These are phyloP conservation scores for Paracyclopina nana DNA, from an alignment of 1,140 invertebrate species.

Conservation along the genomic window DNA sequence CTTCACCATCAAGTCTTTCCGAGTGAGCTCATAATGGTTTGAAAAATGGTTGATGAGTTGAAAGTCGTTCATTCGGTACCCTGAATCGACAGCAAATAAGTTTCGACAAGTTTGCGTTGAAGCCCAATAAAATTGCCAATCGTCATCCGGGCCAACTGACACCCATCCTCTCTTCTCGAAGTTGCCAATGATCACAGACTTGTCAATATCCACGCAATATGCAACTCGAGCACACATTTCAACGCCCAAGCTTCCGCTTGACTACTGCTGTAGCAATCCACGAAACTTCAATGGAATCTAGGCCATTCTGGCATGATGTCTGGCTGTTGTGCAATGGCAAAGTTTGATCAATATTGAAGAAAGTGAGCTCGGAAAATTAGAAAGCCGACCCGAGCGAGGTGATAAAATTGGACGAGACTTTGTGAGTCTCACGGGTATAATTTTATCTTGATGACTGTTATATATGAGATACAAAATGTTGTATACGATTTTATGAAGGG, in stretches of 20 bases:
- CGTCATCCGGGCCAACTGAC: conserved; percentile 72
- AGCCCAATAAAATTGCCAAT: conserved; percentile 88
- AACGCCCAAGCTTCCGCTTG: neutral
- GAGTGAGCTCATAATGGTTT: conserved; percentile 81
- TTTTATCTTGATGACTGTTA: too few relatives aligned
- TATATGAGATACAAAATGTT: too few relatives aligned
- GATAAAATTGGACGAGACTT: too few relatives aligned
- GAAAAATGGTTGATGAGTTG: conserved; percentile 71
- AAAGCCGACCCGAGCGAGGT: too few relatives aligned
- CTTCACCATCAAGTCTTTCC: conserved; percentile 84
- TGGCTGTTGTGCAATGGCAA: too few relatives aligned
- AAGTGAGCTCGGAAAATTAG: too few relatives aligned
- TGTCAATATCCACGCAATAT: conserved; percentile 80
- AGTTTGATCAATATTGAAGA: too few relatives aligned
- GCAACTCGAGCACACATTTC: conserved; percentile 32
- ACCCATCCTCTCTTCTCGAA: conserved; percentile 82
- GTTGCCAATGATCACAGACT: conserved; percentile 80
- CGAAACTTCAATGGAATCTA: too few relatives aligned
- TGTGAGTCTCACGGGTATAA: too few relatives aligned
- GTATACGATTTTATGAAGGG: too few relatives aligned
- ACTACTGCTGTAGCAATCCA: too few relatives aligned
- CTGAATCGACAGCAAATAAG: conserved; percentile 17
- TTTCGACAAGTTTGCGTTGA: conserved; percentile 24
- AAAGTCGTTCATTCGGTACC: conserved; percentile 17
- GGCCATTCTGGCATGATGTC: too few relatives aligned